A percentile compares a stretch with the other conserved stretches of the same genome.
Evolutionary conservation across 2,888 invertebrate species (phyloP).

Genomic region (Graphium colonna): DNA sequence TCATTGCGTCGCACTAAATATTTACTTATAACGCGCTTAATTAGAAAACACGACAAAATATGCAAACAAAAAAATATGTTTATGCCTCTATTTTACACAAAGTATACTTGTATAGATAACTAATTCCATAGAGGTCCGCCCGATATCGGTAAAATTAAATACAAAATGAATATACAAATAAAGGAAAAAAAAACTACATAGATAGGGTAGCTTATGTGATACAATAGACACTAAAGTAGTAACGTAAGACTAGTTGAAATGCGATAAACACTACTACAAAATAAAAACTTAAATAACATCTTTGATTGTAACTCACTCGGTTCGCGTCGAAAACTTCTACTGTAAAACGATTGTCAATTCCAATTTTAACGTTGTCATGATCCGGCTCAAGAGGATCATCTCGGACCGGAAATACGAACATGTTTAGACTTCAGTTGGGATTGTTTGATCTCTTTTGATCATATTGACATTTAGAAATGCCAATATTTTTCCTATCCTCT

Average conservation of each 20-base stretch:
- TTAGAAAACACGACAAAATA: conserved; percentile 74
- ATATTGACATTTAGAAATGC: too few species aligned
- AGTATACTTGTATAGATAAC: conserved; percentile 49
- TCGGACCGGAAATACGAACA: background rate
- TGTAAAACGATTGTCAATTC: conserved; percentile 67
- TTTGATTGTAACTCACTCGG: conserved; percentile 78
- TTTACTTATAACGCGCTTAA: conserved; percentile 60
- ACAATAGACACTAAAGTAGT: conserved; percentile 66
- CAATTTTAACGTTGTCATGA: conserved; percentile 60
- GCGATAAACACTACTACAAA: conserved; percentile 73
- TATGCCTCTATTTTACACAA: conserved; percentile 63
- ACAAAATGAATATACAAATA: conserved; percentile 72
- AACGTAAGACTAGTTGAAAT: conserved; percentile 80
- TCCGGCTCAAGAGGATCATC: conserved; percentile 52
- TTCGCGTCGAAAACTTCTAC: conserved; percentile 63
- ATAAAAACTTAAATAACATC: conserved; percentile 75
- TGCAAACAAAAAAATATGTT: conserved; percentile 64
- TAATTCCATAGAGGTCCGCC: conserved; percentile 50
- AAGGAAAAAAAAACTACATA: conserved; percentile 50
- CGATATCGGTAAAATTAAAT: conserved; percentile 54
- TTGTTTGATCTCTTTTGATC: too few species aligned
- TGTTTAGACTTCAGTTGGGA: too few species aligned
- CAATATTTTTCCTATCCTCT: too few species aligned
- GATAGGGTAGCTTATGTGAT: conserved; percentile 61
- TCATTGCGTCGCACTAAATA: conserved; percentile 68